phyloP scores from a whole-genome alignment of 2,113 vertebrate genomes.

The Trichomycterus rosablanca region DNA sequence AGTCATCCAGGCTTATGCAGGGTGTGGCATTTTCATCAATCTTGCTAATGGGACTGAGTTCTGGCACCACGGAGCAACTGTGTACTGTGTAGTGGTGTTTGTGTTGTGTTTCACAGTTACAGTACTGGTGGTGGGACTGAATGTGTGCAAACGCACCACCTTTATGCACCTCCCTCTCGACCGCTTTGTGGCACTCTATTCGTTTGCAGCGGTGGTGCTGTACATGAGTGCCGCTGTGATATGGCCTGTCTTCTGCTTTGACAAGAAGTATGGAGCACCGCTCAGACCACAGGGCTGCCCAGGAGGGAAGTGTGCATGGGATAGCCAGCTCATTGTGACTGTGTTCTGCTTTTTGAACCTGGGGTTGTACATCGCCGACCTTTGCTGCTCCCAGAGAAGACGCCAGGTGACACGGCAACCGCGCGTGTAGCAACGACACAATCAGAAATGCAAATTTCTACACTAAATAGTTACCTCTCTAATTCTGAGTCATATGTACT shows the following conservation, averaged over 20 bases:
- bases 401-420: conserved; percentile 62
- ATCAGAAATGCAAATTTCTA: too few species aligned
- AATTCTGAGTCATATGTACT: too few species aligned
- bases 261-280: conserved; percentile 80
- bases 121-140: conserved; percentile 72
- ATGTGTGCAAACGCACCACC: conserved; percentile 69
- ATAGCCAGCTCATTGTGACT: conserved; percentile 83
- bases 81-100: conserved; percentile 86
- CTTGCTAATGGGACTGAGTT: conserved; percentile 78
- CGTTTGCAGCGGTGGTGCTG: conserved; percentile 79
- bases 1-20: conserved; percentile 85
- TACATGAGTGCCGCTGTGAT: conserved; percentile 83
- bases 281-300: conserved; percentile 69
- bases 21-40: conserved; percentile 84
- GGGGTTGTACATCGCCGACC: conserved; percentile 75
- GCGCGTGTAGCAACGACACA: conserved; percentile 39
- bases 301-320: conserved; percentile 82
- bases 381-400: conserved; percentile 80
- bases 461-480: too few species aligned
- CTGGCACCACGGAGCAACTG: conserved; percentile 65
- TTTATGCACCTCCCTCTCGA: conserved; percentile 75
- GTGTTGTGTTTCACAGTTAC: conserved; percentile 79
- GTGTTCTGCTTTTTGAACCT: conserved; percentile 87
- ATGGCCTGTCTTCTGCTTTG: conserved; percentile 91
- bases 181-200: conserved; percentile 77